These are phyloP conservation scores for Zosterops pallidus DNA, from an alignment of 2,113 vertebrate species.

Conservation along the genomic window DNA sequence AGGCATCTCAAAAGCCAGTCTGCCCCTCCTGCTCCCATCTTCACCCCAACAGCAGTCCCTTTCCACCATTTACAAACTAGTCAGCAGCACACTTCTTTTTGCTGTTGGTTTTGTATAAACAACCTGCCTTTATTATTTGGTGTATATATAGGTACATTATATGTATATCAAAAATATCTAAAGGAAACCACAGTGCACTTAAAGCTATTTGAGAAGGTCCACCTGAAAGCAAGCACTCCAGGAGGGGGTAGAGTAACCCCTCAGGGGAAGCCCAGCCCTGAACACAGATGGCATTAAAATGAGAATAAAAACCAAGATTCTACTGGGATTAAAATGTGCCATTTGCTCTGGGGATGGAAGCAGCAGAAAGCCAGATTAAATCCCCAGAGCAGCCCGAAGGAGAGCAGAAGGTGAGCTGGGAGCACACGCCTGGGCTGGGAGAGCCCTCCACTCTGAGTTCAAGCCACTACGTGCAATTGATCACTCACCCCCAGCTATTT, in stretches of 20 bases:
- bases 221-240: constrained; percentile 39
- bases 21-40: neutral
- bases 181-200: neutral
- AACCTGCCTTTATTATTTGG: constrained; percentile 42
- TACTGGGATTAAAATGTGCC: constrained; percentile 43
- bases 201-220: constrained; percentile 37
- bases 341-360: constrained; percentile 31
- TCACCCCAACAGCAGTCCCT: neutral
- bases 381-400: neutral
- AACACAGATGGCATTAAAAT: neutral
- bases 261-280: neutral
- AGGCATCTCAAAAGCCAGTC: neutral
- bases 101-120: constrained; percentile 35
- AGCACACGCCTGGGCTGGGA: neutral
- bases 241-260: neutral
- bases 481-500: neutral
- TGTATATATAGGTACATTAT: neutral
- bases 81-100: neutral
- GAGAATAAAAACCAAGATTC: neutral
- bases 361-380: constrained; percentile 47
- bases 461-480: neutral
- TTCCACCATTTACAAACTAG: accelerated
- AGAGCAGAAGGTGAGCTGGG: neutral
- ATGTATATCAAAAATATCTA: constrained; percentile 29
- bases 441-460: neutral